A percentile compares a stretch with the other conserved stretches of the same genome.
Conservation (phyloP, 1,140 invertebrate species). For the Maniola jurtina region DNA sequence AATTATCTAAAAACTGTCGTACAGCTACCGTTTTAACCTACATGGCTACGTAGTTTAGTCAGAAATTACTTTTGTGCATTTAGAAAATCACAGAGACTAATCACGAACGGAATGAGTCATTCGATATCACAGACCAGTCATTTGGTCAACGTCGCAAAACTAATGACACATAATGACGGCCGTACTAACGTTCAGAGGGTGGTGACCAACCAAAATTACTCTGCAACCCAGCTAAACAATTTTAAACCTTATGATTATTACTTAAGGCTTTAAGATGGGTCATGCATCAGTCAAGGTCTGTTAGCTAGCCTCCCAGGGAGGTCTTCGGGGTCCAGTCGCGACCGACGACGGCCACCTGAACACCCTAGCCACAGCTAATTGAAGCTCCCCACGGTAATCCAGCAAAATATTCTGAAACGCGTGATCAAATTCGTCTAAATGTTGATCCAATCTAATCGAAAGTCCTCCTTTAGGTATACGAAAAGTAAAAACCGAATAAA, state of each 20-base stretch:
- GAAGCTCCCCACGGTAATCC: constrained; percentile 47
- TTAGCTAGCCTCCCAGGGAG: constrained; percentile 61
- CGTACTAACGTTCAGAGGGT: constrained; percentile 61
- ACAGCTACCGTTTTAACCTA: constrained; percentile 18
- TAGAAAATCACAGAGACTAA: constrained; percentile 71
- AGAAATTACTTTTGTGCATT: constrained; percentile 46
- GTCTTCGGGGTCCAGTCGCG: constrained; percentile 58
- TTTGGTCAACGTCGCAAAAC: constrained; percentile 78
- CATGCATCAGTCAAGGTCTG: constrained; percentile 65
- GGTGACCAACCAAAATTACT: constrained; percentile 36
- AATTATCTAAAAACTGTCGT: background rate
- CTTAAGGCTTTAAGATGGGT: constrained; percentile 20
- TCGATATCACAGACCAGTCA: constrained; percentile 74
- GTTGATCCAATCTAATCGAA: background rate
- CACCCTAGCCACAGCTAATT: constrained; percentile 60
- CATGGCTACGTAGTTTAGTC: constrained; percentile 31
- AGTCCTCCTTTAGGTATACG: too few relatives aligned
- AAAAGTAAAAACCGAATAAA: too few relatives aligned
- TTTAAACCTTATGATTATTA: constrained; percentile 36
- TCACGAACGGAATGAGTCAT: constrained; percentile 74
- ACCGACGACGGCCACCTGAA: constrained; percentile 57
- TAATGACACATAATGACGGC: constrained; percentile 77
- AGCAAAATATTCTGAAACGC: constrained; percentile 39
- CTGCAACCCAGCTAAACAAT: constrained; percentile 32
- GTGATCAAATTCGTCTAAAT: constrained; percentile 17